phyloP scores from a whole-genome alignment of 37 sponge, comb jelly and placozoan genomes.

The Ianthella basta region DNA sequence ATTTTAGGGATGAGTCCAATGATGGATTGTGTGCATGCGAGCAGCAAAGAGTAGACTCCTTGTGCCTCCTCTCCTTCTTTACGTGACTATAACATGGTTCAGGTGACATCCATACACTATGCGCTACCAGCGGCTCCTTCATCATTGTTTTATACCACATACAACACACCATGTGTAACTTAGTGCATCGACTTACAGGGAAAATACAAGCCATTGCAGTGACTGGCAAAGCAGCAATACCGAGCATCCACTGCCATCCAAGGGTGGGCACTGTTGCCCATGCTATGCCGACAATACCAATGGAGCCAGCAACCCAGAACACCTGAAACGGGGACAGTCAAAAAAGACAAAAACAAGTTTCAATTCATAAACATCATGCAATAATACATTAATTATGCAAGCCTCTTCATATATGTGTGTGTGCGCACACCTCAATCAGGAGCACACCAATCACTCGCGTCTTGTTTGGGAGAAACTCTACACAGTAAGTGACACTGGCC shows the following conservation, averaged over 20 bases:
- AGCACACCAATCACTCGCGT: conserved; percentile 5
- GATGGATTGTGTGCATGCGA: too few relatives aligned
- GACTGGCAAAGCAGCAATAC: conserved; percentile 2
- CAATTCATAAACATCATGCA: too few relatives aligned
- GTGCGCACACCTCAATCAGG: neutral
- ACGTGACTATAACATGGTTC: too few relatives aligned
- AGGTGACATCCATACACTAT: neutral
- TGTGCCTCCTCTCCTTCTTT: too few relatives aligned
- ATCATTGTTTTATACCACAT: too few relatives aligned
- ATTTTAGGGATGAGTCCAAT: too few relatives aligned
- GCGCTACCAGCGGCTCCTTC: too few relatives aligned
- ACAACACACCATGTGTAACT: too few relatives aligned
- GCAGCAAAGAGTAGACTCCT: too few relatives aligned
- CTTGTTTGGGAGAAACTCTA: conserved; percentile 45
- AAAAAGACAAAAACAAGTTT: too few relatives aligned
- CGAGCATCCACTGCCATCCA: conserved; percentile 18
- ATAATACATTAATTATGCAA: too few relatives aligned
- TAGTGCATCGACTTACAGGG: neutral
- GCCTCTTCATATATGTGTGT: too few relatives aligned
- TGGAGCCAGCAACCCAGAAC: neutral
- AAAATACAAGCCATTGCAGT: neutral
- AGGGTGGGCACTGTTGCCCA: conserved; percentile 14
- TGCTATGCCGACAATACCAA: neutral
- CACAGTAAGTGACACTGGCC: conserved; percentile 35
- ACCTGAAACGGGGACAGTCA: neutral